Percentiles rank a stretch among this genome's conserved stretches.
phyloP scores from a whole-genome alignment of 2,888 invertebrate genomes.

The Nemurella pictetii region DNA sequence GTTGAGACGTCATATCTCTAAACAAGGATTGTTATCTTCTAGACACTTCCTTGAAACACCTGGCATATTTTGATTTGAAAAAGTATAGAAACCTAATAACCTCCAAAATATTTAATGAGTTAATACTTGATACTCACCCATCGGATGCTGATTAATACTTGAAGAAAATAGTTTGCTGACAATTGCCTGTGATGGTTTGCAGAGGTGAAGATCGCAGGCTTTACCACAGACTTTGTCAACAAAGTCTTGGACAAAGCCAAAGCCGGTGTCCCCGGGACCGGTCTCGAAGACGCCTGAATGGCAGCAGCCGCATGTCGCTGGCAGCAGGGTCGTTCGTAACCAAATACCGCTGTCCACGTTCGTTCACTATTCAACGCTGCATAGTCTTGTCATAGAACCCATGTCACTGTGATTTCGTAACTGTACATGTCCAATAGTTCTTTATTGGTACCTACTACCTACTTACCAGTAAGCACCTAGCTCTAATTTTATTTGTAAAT shows the following conservation, averaged over 20 bases:
- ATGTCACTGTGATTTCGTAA: background rate
- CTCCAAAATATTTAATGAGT: background rate
- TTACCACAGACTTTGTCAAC: slow-evolving; percentile 93
- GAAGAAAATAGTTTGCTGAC: background rate
- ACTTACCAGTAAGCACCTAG: background rate
- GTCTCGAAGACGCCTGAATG: slow-evolving; percentile 68
- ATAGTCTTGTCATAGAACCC: background rate
- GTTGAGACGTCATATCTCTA: background rate
- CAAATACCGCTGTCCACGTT: too few species aligned
- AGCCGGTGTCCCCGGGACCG: slow-evolving; percentile 75
- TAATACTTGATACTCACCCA: too few species aligned
- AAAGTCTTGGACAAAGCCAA: slow-evolving; percentile 85
- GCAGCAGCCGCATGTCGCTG: background rate
- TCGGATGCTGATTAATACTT: too few species aligned
- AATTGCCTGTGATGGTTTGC: slow-evolving; percentile 48
- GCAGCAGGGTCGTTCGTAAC: background rate
- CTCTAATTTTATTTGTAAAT: background rate
- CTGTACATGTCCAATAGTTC: background rate
- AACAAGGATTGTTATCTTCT: background rate
- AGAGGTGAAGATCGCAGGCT: slow-evolving; percentile 87
- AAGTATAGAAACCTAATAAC: background rate
- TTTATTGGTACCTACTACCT: background rate
- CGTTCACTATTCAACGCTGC: background rate
- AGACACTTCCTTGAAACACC: background rate
- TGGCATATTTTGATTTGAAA: background rate